Conservation (phyloP, 2,113 vertebrate species). For the Pithys albifrons region DNA sequence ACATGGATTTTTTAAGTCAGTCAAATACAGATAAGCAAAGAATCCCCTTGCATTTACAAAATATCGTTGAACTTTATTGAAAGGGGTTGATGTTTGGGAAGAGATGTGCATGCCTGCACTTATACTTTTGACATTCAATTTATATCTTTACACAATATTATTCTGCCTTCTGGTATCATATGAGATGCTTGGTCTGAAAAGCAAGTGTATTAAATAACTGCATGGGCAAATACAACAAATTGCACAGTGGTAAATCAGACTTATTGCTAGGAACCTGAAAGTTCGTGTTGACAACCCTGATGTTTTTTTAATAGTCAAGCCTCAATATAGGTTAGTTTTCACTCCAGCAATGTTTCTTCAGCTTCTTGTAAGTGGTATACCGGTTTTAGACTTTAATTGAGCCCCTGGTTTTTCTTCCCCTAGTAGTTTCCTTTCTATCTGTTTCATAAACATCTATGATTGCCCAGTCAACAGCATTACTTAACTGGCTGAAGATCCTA, state of each 20-base stretch:
- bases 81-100: neutral
- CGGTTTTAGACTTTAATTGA: neutral
- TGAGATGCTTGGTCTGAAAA: neutral
- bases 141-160: neutral
- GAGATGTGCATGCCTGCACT: neutral
- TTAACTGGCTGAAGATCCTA: conserved; percentile 63
- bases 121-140: neutral
- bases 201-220: neutral
- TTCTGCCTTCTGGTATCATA: neutral
- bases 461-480: conserved; percentile 26
- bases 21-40: neutral
- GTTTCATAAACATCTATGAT: conserved; percentile 40
- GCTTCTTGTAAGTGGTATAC: neutral
- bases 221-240: neutral
- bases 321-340: neutral
- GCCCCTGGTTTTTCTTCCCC: neutral
- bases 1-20: neutral
- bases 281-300: neutral
- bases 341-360: neutral
- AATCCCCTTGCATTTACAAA: neutral
- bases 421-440: conserved; percentile 7
- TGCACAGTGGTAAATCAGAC: neutral
- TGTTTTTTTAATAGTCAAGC: neutral
- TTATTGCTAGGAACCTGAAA: neutral
- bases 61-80: neutral